Conservation (phyloP, 2,113 vertebrate species). For the Illadopsis cleaveri region DNA sequence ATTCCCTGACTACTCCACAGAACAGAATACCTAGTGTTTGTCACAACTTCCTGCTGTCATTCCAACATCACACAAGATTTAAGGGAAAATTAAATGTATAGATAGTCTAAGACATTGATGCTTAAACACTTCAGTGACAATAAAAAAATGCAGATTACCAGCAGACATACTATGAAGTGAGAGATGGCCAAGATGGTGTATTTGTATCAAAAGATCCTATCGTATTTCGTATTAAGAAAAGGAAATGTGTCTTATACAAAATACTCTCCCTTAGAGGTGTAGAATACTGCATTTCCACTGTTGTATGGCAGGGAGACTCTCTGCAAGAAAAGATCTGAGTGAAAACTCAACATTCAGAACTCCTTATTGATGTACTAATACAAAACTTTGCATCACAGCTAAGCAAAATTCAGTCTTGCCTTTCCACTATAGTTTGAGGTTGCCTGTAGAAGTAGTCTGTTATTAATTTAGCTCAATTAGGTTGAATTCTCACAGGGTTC, state of each 20-base stretch:
- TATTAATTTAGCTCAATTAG: not conserved
- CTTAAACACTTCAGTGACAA: not conserved
- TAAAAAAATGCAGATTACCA: not conserved
- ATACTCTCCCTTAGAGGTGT: not conserved
- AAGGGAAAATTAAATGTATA: not conserved
- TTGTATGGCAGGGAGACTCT: not conserved
- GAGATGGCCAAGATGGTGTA: not conserved
- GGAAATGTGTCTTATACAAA: not conserved
- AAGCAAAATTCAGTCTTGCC: not conserved
- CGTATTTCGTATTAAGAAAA: not conserved
- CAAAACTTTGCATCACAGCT: not conserved
- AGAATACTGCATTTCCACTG: not conserved
- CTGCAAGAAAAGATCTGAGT: fast-evolving
- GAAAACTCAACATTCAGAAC: not conserved
- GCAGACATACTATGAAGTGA: not conserved
- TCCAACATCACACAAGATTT: not conserved
- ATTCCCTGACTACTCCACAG: not conserved
- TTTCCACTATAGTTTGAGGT: not conserved
- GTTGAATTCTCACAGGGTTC: not conserved
- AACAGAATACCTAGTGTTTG: not conserved
- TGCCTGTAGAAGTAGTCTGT: not conserved
- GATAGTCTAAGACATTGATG: not conserved
- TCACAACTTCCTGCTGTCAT: not conserved
- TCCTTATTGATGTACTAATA: not conserved
- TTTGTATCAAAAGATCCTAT: not conserved